A percentile compares a stretch with the other conserved stretches of the same genome.
phyloP scores from a whole-genome alignment of 92 coral and sea anemone genomes.

The Zoanthus gigantus region DNA sequence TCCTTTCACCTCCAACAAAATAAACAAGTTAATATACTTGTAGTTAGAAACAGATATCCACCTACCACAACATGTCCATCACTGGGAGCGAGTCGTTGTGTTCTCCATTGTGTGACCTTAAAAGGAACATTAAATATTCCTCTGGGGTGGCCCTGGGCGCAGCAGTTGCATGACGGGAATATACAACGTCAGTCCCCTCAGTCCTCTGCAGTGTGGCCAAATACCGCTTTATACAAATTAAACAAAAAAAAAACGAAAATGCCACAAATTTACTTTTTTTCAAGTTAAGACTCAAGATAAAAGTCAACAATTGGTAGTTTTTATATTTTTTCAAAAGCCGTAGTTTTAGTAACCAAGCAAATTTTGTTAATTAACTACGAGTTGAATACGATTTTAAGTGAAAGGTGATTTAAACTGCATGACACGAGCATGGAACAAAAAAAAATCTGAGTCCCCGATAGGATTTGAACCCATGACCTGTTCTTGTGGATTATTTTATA shows the following conservation, averaged over 20 bases:
- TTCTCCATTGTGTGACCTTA: constrained; percentile 82
- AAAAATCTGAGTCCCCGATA: no score
- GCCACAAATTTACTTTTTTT: neutral
- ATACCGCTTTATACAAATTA: constrained; percentile 65
- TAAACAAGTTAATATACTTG: neutral
- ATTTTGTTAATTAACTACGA: no score
- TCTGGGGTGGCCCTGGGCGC: constrained; percentile 92
- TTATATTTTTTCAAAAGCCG: no score
- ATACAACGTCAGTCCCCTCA: constrained; percentile 76
- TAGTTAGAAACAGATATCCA: neutral
- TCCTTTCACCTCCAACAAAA: neutral
- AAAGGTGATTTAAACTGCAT: no score
- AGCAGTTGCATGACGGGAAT: constrained; percentile 70
- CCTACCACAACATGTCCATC: constrained; percentile 89
- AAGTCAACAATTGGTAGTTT: no score
- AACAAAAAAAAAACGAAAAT: neutral
- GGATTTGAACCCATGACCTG: no score
- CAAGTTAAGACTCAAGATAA: no score
- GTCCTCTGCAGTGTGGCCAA: constrained; percentile 75
- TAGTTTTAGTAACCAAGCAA: no score
- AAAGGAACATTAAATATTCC: constrained; percentile 87
- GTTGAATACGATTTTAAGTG: no score
- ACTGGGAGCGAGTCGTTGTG: constrained; percentile 90
- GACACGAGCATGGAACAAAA: no score
- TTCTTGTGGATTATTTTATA: no score